Base-by-base conservation (phyloP, 2,888 invertebrate species). In the Saturnia japonica region DNA sequence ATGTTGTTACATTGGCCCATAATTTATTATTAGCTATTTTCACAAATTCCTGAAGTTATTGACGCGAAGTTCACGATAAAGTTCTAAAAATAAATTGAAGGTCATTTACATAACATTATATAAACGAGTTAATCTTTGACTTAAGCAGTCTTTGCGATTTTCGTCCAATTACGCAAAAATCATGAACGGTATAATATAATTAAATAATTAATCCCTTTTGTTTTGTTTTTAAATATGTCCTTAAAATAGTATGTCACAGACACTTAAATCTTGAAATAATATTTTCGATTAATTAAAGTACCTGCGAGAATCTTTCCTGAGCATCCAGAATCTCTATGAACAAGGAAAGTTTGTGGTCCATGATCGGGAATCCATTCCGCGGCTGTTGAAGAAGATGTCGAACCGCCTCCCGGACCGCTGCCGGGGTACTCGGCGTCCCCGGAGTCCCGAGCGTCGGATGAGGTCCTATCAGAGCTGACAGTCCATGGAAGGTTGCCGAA, bases 281-380 rank as follows among this genome's bases (percentile, higher is more conserved):
- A n/a, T n/a, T n/a, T 70, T 45, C 12, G 25, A 25, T 19, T n/a
- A 43, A 68, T 43, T 14, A 67, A 70, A 69, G 79, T 84, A 97
- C 97, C 97, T 97, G 96, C 84, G 97, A 96, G 85, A 97, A 96
- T 85, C 96, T 95, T 86, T 97, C 96, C 94, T 97, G 97, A 70
- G 97, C 96, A 86, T 97, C 97, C 88, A 97, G 95, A 80, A 97
- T 97, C 84, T 97, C 97, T 86, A 97, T 96, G 91, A 97, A 97
- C 68, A 97, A 94, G 64, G 96, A 95, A 84, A 97, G 95, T 86
- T 96, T 96, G 91, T 97, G 96, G 84, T 96, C 96, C 91, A 96
- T 95, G 85, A 96, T 96, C 81, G 96, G 96, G 89, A 96, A 96
- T 34, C 96, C 96, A 84, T 96, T 96, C 73, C 96, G 93, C 19